Percentiles rank a stretch among this genome's conserved stretches.
Evolutionary conservation across 2,888 invertebrate species (phyloP).

Genomic region (Lapara coniferarum): DNA sequence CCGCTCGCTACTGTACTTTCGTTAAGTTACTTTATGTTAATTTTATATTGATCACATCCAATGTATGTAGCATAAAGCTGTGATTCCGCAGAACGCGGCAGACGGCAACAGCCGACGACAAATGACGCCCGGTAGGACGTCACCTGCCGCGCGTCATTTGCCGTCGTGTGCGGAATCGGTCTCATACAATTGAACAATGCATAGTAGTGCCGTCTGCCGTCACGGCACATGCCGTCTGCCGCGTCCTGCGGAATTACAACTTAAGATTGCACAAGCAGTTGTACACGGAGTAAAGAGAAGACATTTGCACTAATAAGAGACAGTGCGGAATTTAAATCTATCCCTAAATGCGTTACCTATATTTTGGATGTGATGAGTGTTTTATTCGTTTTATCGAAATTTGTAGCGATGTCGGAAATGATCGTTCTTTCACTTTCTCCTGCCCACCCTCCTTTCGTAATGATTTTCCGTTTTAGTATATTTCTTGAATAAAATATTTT

Average conservation of each 20-base stretch:
- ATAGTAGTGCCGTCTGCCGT: too few species aligned
- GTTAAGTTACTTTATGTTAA: constrained; percentile 19
- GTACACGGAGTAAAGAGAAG: too few species aligned
- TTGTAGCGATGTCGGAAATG: constrained; percentile 47
- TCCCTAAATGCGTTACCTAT: neutral
- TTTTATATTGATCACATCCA: neutral
- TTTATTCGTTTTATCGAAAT: constrained; percentile 27
- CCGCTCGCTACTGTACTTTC: constrained; percentile 30
- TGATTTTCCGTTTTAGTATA: constrained; percentile 36
- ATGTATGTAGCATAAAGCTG: neutral
- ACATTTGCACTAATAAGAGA: neutral
- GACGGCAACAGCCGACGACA: too few species aligned
- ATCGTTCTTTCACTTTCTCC: constrained; percentile 49
- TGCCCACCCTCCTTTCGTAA: constrained; percentile 69
- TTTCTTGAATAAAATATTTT: constrained; percentile 25
- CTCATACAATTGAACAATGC: too few species aligned
- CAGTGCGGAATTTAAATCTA: too few species aligned
- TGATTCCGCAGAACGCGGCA: too few species aligned
- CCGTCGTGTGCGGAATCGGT: too few species aligned
- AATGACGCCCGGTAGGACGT: too few species aligned
- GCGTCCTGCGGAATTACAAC: too few species aligned
- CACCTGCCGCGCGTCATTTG: too few species aligned
- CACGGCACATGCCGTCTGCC: too few species aligned
- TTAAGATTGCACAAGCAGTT: too few species aligned
- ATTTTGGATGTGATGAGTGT: neutral